Conservation (phyloP, 1,140 invertebrate species). For the Trichogramma pretiosum region DNA sequence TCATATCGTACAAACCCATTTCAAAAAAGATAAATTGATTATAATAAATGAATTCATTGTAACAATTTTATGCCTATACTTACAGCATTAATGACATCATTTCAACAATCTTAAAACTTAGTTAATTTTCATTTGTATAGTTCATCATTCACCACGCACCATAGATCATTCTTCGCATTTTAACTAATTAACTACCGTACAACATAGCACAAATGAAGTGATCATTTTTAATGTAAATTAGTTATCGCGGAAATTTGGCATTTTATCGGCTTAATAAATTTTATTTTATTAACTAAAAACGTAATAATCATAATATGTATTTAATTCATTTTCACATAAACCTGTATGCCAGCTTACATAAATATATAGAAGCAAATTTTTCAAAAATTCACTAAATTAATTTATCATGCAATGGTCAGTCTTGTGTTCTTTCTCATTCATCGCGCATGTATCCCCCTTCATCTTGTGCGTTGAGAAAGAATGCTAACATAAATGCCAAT, state of each 20-base stretch:
- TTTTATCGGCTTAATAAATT: not conserved
- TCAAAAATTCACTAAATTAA: conserved; percentile 22
- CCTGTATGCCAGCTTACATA: conserved; percentile 2
- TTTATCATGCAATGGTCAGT: conserved; percentile 29
- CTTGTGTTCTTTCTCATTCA: conserved; percentile 24
- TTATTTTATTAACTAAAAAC: not conserved
- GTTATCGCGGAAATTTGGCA: conserved; percentile 11
- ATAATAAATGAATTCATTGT: too few relatives aligned
- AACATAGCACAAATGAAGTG: conserved; percentile 6
- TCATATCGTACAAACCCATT: conserved; percentile 8
- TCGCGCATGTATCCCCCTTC: not conserved
- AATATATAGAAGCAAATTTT: conserved; percentile 2
- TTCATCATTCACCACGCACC: conserved; percentile 3
- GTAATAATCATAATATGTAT: conserved; percentile 8
- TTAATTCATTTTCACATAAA: conserved; percentile 2
- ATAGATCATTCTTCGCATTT: conserved; percentile 7
- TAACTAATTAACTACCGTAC: conserved; percentile 10
- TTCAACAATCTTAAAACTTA: too few relatives aligned
- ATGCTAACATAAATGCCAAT: conserved; percentile 17
- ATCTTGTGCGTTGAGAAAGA: conserved; percentile 6
- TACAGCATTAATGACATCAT: too few relatives aligned
- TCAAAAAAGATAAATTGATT: conserved; percentile 14
- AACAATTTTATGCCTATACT: too few relatives aligned
- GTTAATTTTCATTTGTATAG: too few relatives aligned
- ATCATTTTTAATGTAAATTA: conserved; percentile 16